Evolutionary conservation across 2,113 vertebrate species (phyloP).

Genomic region (Gila orcuttii): DNA sequence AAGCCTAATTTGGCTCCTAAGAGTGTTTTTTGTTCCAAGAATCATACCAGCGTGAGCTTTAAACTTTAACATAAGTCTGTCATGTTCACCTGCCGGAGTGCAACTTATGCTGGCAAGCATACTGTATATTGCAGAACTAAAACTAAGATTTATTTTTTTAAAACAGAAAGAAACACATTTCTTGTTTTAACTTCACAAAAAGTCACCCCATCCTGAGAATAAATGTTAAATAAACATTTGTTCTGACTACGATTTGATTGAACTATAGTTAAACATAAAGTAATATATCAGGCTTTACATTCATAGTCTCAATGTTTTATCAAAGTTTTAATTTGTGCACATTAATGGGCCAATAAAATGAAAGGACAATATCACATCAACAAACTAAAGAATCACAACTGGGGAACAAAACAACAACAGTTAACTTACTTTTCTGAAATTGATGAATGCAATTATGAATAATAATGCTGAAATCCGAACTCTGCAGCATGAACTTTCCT

Average conservation of each 20-base stretch:
- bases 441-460: background rate
- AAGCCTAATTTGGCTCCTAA: constrained; percentile 61
- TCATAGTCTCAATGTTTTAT: background rate
- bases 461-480: background rate
- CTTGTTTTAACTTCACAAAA: constrained; percentile 49
- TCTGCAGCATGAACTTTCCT: background rate
- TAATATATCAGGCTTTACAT: background rate
- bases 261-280: background rate
- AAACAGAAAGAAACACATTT: background rate
- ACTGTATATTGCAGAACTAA: constrained; percentile 50
- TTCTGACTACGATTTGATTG: background rate
- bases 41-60: constrained; percentile 26
- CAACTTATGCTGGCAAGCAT: constrained; percentile 55
- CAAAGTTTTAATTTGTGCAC: background rate
- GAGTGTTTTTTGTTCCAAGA: constrained; percentile 43
- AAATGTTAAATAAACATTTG: background rate
- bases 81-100: constrained; percentile 45
- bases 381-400: background rate
- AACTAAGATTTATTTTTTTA: constrained; percentile 20
- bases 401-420: background rate
- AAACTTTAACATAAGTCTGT: constrained; percentile 47
- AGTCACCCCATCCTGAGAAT: background rate
- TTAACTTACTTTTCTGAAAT: background rate
- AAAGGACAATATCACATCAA: background rate
- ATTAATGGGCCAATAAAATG: background rate